Percentiles rank a stretch among this genome's conserved stretches.
phyloP scores from a whole-genome alignment of 1,140 invertebrate species.

The Piezodorus guildinii region DNA sequence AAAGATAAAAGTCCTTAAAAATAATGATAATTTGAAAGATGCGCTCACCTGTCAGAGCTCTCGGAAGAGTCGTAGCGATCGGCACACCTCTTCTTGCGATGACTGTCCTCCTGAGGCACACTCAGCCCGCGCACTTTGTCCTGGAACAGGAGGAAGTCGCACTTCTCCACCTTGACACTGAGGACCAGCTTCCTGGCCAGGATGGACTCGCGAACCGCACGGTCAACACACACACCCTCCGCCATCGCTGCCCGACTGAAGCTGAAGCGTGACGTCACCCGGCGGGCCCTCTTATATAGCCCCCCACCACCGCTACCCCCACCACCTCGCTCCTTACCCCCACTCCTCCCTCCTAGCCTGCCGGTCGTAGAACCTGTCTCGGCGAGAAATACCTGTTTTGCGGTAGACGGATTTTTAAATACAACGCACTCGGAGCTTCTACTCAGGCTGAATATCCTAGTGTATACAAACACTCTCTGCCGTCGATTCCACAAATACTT shows the following conservation, averaged over 20 bases:
- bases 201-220: slow-evolving; percentile 13
- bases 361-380: not conserved
- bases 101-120: slow-evolving; percentile 31
- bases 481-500: too few species aligned
- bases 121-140: slow-evolving; percentile 14
- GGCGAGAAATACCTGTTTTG: not conserved
- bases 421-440: not conserved
- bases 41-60: slow-evolving; percentile 76
- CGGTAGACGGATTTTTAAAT: not conserved
- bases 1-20: too few species aligned
- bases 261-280: slow-evolving; percentile 19
- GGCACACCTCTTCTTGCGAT: slow-evolving; percentile 68
- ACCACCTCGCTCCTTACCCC: not conserved
- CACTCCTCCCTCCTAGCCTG: not conserved
- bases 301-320: not conserved
- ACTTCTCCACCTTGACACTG: slow-evolving; percentile 9
- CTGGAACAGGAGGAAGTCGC: slow-evolving; percentile 8
- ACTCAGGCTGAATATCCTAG: too few species aligned
- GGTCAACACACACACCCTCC: slow-evolving; percentile 20
- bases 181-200: slow-evolving; percentile 17
- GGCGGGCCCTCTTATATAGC: not conserved
- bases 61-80: slow-evolving; percentile 81
- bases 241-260: slow-evolving; percentile 22
- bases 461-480: too few species aligned
- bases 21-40: too few species aligned